These are phyloP conservation scores for Ennomos erosarius DNA, from an alignment of 2,888 invertebrate species.

Conservation along the genomic window DNA sequence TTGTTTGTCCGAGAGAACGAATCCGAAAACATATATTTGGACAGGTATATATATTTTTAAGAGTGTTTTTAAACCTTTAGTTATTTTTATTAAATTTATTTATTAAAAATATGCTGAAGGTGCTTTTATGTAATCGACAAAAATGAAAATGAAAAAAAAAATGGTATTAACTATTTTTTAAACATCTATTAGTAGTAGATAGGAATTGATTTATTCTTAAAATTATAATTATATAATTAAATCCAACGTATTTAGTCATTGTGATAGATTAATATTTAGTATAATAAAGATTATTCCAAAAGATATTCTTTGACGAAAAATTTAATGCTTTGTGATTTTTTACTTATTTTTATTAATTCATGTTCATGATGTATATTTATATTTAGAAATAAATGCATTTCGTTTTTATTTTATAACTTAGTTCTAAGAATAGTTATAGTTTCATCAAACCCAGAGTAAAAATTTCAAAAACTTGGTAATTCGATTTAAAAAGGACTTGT, in stretches of 20 bases:
- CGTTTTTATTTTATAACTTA: not conserved
- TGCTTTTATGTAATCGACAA: slow-evolving; percentile 50
- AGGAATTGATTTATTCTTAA: slow-evolving; percentile 35
- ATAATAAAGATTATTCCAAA: slow-evolving; percentile 27
- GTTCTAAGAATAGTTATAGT: slow-evolving; percentile 7
- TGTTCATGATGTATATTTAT: slow-evolving; percentile 19
- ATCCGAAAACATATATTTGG: no score
- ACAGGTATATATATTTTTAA: not conserved
- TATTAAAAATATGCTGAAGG: slow-evolving; percentile 53
- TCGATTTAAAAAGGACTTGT: not conserved
- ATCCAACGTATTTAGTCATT: slow-evolving; percentile 33
- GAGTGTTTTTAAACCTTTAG: slow-evolving; percentile 58
- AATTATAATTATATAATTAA: slow-evolving; percentile 23
- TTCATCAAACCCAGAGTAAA: no score
- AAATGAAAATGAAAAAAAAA: slow-evolving; percentile 35
- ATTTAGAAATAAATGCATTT: slow-evolving; percentile 21
- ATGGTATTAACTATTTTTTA: slow-evolving; percentile 24
- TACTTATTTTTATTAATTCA: slow-evolving; percentile 5
- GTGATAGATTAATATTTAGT: slow-evolving; percentile 28
- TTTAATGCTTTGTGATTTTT: slow-evolving; percentile 17
- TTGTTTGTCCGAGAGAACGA: no score
- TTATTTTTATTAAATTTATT: slow-evolving; percentile 59
- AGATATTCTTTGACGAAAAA: slow-evolving; percentile 16
- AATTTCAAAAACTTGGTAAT: slow-evolving; percentile 3
- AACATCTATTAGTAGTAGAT: slow-evolving; percentile 20